A percentile compares a stretch with the other conserved stretches of the same genome.
These are phyloP conservation scores for Silurus lanzhouensis DNA, from an alignment of 2,797 vertebrate genomes.

Conservation along the genomic window DNA sequence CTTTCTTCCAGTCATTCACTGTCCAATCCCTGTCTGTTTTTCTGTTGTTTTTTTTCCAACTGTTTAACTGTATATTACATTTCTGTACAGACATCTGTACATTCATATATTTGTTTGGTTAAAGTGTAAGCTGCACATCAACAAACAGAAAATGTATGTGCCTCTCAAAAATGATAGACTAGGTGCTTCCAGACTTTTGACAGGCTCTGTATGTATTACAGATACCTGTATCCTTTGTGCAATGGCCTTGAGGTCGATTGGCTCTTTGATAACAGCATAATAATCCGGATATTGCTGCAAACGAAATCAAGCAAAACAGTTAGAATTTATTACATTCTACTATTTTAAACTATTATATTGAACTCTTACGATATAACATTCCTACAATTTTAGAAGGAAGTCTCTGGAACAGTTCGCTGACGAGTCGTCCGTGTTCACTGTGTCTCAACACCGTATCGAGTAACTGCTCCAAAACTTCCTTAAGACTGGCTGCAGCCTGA, in stretches of 20 bases:
- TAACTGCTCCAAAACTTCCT: conserved; percentile 92
- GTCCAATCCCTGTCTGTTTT: too few relatives aligned
- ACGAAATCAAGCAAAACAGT: conserved; percentile 13
- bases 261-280: conserved; percentile 98
- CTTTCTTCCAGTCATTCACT: too few relatives aligned
- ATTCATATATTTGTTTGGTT: too few relatives aligned
- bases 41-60: too few relatives aligned
- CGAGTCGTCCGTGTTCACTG: conserved; percentile 88
- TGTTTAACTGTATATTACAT: too few relatives aligned
- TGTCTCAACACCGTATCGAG: conserved; percentile 89
- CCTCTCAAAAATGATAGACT: too few relatives aligned
- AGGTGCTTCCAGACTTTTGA: too few relatives aligned
- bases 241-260: conserved; percentile 95
- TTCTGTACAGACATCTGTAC: too few relatives aligned
- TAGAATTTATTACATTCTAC: neutral
- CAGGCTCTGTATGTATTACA: neutral
- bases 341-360: neutral
- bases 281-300: conserved; percentile 99
- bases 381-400: conserved; percentile 96
- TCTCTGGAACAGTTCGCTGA: conserved; percentile 98
- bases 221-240: conserved; percentile 96
- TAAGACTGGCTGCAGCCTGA: conserved; percentile 85
- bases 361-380: neutral
- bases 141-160: too few relatives aligned
- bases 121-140: too few relatives aligned